phyloP scores from a whole-genome alignment of 2,888 invertebrate genomes.

The Balanococcus diminutus region DNA sequence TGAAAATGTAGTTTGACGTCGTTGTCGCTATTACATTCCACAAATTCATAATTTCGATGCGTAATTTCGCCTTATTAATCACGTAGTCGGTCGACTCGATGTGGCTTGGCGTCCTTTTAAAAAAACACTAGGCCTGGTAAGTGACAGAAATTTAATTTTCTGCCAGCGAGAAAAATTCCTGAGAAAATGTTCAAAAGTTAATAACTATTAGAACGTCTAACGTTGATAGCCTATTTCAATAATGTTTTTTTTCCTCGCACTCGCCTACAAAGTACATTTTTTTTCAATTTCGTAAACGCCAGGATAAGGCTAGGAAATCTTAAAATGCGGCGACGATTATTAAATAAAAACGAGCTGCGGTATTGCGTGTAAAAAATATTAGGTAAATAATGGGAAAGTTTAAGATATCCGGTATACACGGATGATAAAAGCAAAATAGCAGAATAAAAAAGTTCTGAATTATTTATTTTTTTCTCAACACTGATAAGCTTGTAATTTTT shows the following conservation, averaged over 20 bases:
- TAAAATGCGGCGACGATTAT: background rate
- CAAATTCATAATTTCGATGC: slow-evolving; percentile 20
- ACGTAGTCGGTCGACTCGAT: background rate
- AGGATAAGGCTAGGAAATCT: background rate
- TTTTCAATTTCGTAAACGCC: background rate
- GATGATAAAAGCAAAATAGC: background rate
- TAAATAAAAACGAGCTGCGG: background rate
- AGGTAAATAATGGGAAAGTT: slow-evolving; percentile 21
- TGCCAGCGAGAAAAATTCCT: background rate
- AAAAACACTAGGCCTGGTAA: background rate
- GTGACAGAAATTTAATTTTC: slow-evolving; percentile 17
- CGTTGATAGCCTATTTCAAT: slow-evolving; percentile 10
- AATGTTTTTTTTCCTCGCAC: background rate
- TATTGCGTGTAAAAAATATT: background rate
- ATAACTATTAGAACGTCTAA: slow-evolving; percentile 13
- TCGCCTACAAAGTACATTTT: background rate
- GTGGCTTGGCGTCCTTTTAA: background rate
- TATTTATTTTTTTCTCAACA: background rate
- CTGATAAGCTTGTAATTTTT: slow-evolving; percentile 2
- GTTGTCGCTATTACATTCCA: slow-evolving; percentile 15
- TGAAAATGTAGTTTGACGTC: slow-evolving; percentile 32
- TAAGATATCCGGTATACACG: background rate
- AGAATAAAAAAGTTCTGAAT: background rate
- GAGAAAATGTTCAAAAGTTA: slow-evolving; percentile 12
- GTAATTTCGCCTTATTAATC: slow-evolving; percentile 25